Percentiles rank a stretch among this genome's conserved stretches.
Evolutionary conservation across 2,797 vertebrate genomes (phyloP).

Genomic region (Phoeniculus purpureus): DNA sequence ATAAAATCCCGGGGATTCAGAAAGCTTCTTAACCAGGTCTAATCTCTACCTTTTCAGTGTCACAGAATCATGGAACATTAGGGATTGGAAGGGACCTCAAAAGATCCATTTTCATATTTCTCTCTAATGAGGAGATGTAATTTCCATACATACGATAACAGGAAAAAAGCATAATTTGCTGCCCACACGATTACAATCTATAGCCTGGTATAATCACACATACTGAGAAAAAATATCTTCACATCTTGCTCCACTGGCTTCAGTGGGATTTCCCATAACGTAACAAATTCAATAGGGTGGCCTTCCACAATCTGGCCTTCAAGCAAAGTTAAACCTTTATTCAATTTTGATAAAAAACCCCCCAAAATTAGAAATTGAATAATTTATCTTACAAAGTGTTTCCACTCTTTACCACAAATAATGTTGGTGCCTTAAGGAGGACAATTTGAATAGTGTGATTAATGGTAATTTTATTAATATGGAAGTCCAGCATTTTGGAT

Average conservation of each 20-base stretch:
- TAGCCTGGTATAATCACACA: background rate
- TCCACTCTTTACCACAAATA: background rate
- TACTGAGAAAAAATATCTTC: background rate
- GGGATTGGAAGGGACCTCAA: too few relatives aligned
- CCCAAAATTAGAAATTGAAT: background rate
- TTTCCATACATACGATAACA: background rate
- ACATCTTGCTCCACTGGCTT: background rate
- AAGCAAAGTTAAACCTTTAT: background rate
- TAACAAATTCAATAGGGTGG: background rate
- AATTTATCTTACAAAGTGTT: background rate
- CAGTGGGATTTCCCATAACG: background rate
- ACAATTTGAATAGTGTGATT: background rate
- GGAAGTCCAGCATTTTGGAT: slow-evolving; percentile 9
- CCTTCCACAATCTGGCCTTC: background rate
- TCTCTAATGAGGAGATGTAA: background rate
- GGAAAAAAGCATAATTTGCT: background rate
- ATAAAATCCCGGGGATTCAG: background rate
- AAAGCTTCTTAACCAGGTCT: background rate
- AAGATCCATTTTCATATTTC: background rate
- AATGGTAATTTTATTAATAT: background rate
- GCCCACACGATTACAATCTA: background rate
- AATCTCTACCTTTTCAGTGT: background rate
- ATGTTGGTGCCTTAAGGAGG: background rate
- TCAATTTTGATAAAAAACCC: background rate
- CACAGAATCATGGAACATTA: too few relatives aligned